A percentile compares a stretch with the other conserved stretches of the same genome.
phyloP scores from a whole-genome alignment of 2,888 invertebrate genomes.

The Gryllus longicercus region DNA sequence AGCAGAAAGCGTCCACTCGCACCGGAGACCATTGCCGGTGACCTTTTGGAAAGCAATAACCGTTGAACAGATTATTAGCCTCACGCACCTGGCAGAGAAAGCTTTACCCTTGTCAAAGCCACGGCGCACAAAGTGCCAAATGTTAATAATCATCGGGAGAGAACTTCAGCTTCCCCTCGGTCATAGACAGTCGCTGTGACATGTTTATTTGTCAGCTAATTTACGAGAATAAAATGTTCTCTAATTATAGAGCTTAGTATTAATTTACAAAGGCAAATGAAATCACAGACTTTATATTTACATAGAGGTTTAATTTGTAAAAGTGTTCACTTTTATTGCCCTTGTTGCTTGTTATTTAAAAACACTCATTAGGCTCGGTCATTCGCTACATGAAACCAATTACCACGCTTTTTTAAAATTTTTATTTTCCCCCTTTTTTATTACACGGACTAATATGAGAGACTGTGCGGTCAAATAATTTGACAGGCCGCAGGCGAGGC shows the following conservation, averaged over 20 bases:
- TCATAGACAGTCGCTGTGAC: background rate
- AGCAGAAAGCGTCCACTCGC: too few relatives aligned
- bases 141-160: too few relatives aligned
- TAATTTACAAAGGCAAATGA: background rate
- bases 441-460: background rate
- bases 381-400: background rate
- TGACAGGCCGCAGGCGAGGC: constrained; percentile 6
- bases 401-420: background rate
- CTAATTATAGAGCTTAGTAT: background rate
- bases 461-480: background rate
- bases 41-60: too few relatives aligned
- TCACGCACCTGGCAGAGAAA: too few relatives aligned
- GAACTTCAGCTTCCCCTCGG: too few relatives aligned
- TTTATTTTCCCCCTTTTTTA: background rate
- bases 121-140: too few relatives aligned
- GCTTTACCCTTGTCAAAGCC: too few relatives aligned
- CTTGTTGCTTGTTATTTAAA: background rate
- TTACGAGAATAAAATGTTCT: background rate
- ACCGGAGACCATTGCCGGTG: too few relatives aligned
- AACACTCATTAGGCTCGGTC: constrained; percentile 17
- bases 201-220: constrained; percentile 17
- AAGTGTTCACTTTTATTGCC: background rate
- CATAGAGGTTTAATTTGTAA: background rate
- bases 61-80: too few relatives aligned
- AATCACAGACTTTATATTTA: constrained; percentile 5